A percentile compares a stretch with the other conserved stretches of the same genome.
Conservation (phyloP, 2,797 vertebrate genomes). For the Molothrus ater region DNA sequence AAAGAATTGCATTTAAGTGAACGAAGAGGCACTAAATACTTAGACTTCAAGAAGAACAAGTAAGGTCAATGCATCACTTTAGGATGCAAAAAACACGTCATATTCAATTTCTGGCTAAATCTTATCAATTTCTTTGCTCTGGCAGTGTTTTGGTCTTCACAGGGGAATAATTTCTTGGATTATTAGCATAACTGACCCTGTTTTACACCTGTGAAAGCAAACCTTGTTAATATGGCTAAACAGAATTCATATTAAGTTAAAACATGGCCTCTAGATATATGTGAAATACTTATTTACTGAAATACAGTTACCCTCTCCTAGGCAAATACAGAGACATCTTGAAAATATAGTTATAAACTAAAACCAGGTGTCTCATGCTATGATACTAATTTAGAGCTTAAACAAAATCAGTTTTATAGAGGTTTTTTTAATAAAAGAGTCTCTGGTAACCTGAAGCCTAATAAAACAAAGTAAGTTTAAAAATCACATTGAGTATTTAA, state of each 20-base stretch:
- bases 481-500: not conserved
- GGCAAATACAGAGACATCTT: not conserved
- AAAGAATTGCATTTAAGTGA: not conserved
- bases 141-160: not conserved
- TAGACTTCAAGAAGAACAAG: not conserved
- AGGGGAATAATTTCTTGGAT: not conserved
- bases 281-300: not conserved
- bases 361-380: not conserved
- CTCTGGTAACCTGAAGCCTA: not conserved
- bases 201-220: not conserved
- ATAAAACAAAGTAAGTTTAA: not conserved
- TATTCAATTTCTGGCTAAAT: not conserved
- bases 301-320: not conserved
- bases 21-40: not conserved
- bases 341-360: not conserved
- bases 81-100: not conserved
- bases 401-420: not conserved
- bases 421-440: not conserved
- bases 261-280: not conserved
- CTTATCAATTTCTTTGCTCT: not conserved
- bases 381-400: not conserved
- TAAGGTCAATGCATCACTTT: not conserved
- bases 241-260: not conserved
- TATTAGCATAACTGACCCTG: constrained; percentile 12
- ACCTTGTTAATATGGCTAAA: not conserved